Conservation (phyloP, 2,888 invertebrate species). For the Pasiphila rectangulata region DNA sequence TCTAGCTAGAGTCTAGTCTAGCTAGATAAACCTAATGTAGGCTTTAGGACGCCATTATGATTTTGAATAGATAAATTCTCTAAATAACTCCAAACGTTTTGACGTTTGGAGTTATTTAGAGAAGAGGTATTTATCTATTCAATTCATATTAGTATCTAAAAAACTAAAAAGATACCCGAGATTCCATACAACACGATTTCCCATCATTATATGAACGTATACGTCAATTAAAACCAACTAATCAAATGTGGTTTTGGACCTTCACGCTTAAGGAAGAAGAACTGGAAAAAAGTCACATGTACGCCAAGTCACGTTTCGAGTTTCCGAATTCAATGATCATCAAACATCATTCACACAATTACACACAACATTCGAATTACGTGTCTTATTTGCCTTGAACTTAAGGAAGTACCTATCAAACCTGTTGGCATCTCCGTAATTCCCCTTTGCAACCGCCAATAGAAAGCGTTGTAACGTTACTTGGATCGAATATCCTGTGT, state of each 20-base stretch:
- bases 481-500: neutral
- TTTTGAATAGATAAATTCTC: no score
- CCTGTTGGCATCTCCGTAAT: slow-evolving; percentile 6
- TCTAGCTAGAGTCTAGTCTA: no score
- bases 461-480: slow-evolving; percentile 9
- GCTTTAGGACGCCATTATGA: no score
- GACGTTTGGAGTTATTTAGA: no score
- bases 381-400: slow-evolving; percentile 16
- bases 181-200: neutral
- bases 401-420: slow-evolving; percentile 17
- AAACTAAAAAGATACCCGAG: no score
- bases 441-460: slow-evolving; percentile 6
- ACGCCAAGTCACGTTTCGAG: slow-evolving; percentile 2
- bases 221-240: no score
- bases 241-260: neutral
- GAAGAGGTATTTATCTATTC: no score
- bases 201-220: no score
- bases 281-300: slow-evolving; percentile 9
- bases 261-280: slow-evolving; percentile 1
- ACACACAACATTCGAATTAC: slow-evolving; percentile 1
- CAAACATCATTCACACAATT: no score
- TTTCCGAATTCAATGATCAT: slow-evolving; percentile 6
- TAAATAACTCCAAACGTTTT: no score
- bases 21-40: no score
- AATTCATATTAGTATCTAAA: no score